Base-by-base conservation (phyloP, 2,888 invertebrate species). In the Drosophila cracens region DNA sequence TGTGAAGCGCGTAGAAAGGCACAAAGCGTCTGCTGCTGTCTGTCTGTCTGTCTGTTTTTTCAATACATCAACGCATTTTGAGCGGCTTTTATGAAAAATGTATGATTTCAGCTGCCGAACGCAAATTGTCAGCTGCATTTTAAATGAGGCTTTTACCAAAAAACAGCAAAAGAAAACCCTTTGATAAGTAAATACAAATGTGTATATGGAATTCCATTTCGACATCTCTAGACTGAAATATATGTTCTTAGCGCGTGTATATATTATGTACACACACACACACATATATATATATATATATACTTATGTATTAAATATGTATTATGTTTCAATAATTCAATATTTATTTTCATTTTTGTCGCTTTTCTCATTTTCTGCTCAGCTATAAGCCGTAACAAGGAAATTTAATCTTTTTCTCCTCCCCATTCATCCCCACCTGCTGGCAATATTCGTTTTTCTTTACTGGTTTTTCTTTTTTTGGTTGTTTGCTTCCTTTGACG, bases 291-390 rank as follows among this genome's bases (percentile, higher is more conserved):
- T 1, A 27, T 1, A 10, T 1, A 54, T 54, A 59, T 56, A 52
- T 57, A 52, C 54, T 43, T 59, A 52, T 72, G 2, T 31, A 72
- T 70, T 53, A 63, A 79, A 81, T 62, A 52, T 70, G 46, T 87
- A 88, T 85, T 89, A 74, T 78, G 61, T 81, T 83, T 89, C 85
- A 82, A 89, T 89, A 87, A 87, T 89, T 87, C 83, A 89, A 89
- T 87, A 87, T 87, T 89, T 87, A 77, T 82, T 87, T 83, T 83
- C 82, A 76, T 69, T 82, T 81, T 79, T 64, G 56, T 70, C 67
- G 62, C 68, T 68, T 74, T 72, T 76, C 62, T 70, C 71, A 83
- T 83, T 74, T 75, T 81, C 46, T 59, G 61, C 79, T 74, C 70
- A 74, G 69, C 66, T 67, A 62, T 78, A 78, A 83, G 66, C 63